Percentiles rank a stretch among this genome's conserved stretches.
phyloP scores from a whole-genome alignment of 2,113 vertebrate genomes.

The Plotosus lineatus region DNA sequence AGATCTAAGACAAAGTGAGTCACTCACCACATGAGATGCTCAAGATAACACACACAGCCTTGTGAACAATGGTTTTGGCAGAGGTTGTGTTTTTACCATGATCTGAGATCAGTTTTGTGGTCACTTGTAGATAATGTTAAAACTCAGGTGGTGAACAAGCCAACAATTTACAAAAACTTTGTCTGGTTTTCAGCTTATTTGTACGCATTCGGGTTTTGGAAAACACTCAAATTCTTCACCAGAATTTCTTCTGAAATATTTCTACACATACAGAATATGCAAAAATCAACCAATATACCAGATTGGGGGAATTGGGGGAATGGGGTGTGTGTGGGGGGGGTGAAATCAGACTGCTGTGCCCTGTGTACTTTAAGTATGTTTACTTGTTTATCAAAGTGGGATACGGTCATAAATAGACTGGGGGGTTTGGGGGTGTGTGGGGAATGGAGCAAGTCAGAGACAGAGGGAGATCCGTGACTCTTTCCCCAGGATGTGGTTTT shows the following conservation, averaged over 20 bases:
- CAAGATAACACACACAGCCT: constrained; percentile 40
- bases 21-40: constrained; percentile 55
- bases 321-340: no score
- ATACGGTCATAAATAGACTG: constrained; percentile 32
- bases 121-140: constrained; percentile 37
- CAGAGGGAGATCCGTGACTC: constrained; percentile 57
- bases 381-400: constrained; percentile 10
- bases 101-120: constrained; percentile 48
- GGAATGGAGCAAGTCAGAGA: constrained; percentile 32
- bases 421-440: no score
- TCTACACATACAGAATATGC: not conserved
- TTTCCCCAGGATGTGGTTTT: constrained; percentile 65
- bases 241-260: not conserved
- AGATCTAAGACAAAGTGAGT: constrained; percentile 46
- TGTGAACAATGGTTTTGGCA: constrained; percentile 49
- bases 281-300: not conserved
- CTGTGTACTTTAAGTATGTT: constrained; percentile 17
- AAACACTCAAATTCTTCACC: not conserved
- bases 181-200: not conserved
- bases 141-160: constrained; percentile 20
- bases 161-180: constrained; percentile 13
- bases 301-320: no score
- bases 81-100: constrained; percentile 30
- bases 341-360: not conserved
- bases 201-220: not conserved